Percentiles rank a stretch among this genome's conserved stretches.
Conservation (phyloP, 2,113 vertebrate genomes). For the Pleuronectes platessa region DNA sequence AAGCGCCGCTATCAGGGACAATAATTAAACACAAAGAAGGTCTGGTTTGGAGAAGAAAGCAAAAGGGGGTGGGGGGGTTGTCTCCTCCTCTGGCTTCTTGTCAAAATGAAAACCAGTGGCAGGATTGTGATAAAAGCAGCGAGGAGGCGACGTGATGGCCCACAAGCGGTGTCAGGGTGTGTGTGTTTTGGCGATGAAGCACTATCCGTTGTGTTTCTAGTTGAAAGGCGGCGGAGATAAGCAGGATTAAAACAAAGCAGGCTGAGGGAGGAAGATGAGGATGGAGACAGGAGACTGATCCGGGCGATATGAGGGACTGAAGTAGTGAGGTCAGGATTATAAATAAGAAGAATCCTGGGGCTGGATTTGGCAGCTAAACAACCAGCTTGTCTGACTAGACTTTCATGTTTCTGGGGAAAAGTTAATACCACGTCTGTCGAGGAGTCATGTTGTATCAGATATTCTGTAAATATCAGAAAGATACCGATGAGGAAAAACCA, state of each 20-base stretch:
- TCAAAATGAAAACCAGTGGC: slow-evolving; percentile 48
- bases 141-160: neutral
- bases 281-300: neutral
- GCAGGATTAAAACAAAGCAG: slow-evolving; percentile 43
- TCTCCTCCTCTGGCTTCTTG: slow-evolving; percentile 39
- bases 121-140: slow-evolving; percentile 43
- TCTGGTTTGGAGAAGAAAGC: slow-evolving; percentile 18
- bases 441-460: slow-evolving; percentile 18
- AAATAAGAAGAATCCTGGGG: neutral
- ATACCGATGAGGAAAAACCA: neutral
- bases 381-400: neutral
- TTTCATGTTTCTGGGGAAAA: neutral
- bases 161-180: slow-evolving; percentile 50
- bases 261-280: neutral
- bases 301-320: neutral
- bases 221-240: slow-evolving; percentile 56
- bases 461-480: neutral
- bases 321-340: neutral
- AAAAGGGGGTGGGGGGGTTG: slow-evolving; percentile 1
- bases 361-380: slow-evolving; percentile 35
- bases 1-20: slow-evolving; percentile 42
- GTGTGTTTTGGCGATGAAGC: slow-evolving; percentile 44
- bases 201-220: slow-evolving; percentile 38
- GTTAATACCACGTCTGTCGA: neutral
- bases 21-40: slow-evolving; percentile 54